Percentiles rank a stretch among this genome's conserved stretches.
Conservation (phyloP, 2,888 invertebrate genomes). For the Caenorhabditis wallacei region DNA sequence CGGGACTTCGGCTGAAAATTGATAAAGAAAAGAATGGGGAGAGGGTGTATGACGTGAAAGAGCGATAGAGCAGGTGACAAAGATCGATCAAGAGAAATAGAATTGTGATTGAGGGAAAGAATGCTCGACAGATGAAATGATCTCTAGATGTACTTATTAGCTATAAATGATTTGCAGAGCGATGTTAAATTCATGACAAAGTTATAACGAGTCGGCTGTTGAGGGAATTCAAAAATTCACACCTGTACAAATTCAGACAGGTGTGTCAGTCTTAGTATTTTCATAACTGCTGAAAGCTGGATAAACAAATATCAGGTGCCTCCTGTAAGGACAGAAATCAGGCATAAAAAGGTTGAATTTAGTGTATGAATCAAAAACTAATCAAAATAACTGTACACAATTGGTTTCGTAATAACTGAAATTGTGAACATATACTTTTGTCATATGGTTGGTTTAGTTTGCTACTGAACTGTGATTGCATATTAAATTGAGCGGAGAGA, state of each 20-base stretch:
- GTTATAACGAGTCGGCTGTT: too few species aligned
- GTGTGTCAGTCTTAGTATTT: conserved; percentile 9
- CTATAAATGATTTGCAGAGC: not conserved
- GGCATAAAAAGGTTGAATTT: not conserved
- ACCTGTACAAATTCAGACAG: conserved; percentile 33
- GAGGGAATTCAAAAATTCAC: conserved; percentile 8
- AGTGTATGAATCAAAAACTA: not conserved
- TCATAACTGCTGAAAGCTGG: conserved; percentile 24
- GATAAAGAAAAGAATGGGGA: not conserved
- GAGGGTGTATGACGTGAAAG: not conserved
- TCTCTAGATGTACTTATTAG: not conserved
- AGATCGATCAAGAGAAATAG: not conserved
- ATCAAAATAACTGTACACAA: not conserved
- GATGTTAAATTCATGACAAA: too few species aligned
- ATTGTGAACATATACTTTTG: conserved; percentile 25
- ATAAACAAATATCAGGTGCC: conserved; percentile 8
- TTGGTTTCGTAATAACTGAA: not conserved
- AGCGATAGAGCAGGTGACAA: conserved; percentile 3
- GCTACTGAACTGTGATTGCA: conserved; percentile 41
- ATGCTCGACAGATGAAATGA: not conserved
- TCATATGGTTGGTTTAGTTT: conserved; percentile 35
- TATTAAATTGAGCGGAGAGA: not conserved
- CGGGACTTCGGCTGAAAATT: conserved; percentile 52
- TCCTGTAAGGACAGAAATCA: conserved; percentile 14
- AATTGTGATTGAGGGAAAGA: not conserved